These are phyloP conservation scores for Anoura caudifer DNA, from an alignment of 2,113 vertebrate species.

Conservation along the genomic window DNA sequence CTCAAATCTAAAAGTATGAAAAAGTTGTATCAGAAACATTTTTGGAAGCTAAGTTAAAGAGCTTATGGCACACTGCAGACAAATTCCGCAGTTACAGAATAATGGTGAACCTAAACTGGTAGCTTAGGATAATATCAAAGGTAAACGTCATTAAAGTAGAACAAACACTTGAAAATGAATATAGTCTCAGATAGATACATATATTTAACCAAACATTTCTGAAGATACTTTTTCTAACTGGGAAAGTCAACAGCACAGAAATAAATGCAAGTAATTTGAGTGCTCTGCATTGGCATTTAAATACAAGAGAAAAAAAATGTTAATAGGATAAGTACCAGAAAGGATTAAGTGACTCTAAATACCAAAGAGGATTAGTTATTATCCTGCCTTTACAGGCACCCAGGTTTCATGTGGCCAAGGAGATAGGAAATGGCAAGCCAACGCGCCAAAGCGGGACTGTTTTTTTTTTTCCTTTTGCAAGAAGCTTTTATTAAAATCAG, in stretches of 20 bases:
- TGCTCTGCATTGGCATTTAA: constrained; percentile 63
- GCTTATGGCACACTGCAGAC: not conserved
- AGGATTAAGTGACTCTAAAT: constrained; percentile 70
- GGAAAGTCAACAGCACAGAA: constrained; percentile 42
- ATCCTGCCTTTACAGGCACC: constrained; percentile 67
- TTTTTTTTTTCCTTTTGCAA: not conserved
- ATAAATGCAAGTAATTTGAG: constrained; percentile 68
- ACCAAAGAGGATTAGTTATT: constrained; percentile 75
- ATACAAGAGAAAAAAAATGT: constrained; percentile 64
- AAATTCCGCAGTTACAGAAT: constrained; percentile 30
- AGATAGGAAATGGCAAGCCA: constrained; percentile 52
- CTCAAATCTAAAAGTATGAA: not conserved
- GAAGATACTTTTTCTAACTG: not conserved
- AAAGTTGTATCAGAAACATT: not conserved
- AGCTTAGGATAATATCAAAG: constrained; percentile 55
- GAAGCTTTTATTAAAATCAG: constrained; percentile 66
- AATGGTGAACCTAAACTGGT: constrained; percentile 53
- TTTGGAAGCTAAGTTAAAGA: not conserved
- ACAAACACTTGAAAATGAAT: constrained; percentile 48
- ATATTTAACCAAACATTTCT: constrained; percentile 59
- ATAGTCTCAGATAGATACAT: constrained; percentile 21
- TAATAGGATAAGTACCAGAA: constrained; percentile 72
- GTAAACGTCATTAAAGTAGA: constrained; percentile 40
- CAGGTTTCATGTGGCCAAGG: constrained; percentile 61
- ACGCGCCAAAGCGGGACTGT: not conserved